phyloP scores from a whole-genome alignment of 2,113 vertebrate genomes.

The Thoracochromis brauschi region DNA sequence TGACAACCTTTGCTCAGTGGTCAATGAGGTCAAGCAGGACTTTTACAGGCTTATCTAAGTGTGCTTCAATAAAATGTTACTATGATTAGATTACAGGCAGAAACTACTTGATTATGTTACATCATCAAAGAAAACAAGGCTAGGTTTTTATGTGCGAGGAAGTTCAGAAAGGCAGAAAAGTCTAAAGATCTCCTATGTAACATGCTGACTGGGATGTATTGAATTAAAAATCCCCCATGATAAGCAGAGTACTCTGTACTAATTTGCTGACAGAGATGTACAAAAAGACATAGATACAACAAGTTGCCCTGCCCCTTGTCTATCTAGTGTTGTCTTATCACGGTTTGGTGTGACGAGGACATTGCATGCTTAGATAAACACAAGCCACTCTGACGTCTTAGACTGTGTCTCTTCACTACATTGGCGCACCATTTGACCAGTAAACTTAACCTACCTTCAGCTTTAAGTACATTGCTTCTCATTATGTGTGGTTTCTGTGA shows the following conservation, averaged over 20 bases:
- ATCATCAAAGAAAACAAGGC: neutral
- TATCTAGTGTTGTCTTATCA: neutral
- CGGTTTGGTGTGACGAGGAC: neutral
- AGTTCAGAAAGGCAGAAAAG: neutral
- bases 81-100: conserved; percentile 18
- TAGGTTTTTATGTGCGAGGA: neutral
- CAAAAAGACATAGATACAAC: neutral
- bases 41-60: neutral
- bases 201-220: neutral
- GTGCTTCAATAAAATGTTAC: neutral
- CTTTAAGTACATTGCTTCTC: neutral
- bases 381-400: neutral
- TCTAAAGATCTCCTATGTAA: conserved; percentile 22
- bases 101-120: neutral
- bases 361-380: neutral
- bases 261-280: neutral
- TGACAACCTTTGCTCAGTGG: conserved; percentile 23
- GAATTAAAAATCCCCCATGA: neutral
- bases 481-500: neutral
- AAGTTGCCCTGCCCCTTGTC: neutral
- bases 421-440: neutral
- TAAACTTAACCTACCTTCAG: neutral
- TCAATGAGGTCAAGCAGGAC: neutral
- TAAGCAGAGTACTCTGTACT: neutral
- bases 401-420: neutral